phyloP scores from a whole-genome alignment of 2,797 vertebrate species.

The Diglossa cyanea region DNA sequence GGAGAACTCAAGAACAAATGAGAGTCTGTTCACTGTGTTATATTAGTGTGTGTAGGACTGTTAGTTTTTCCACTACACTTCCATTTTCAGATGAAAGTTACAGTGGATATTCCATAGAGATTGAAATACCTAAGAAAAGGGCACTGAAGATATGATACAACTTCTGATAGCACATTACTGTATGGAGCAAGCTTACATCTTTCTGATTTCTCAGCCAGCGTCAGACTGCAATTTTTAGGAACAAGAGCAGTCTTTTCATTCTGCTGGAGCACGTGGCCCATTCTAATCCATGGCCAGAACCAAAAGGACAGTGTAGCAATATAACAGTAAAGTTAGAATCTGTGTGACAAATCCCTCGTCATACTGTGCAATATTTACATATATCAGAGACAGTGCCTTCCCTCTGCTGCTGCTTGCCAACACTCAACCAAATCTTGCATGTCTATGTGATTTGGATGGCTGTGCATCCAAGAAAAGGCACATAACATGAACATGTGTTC shows the following conservation, averaged over 20 bases:
- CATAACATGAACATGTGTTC: not conserved
- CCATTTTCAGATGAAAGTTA: not conserved
- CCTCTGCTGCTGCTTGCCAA: not conserved
- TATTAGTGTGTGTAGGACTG: not conserved
- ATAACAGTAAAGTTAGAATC: not conserved
- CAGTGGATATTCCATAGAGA: not conserved
- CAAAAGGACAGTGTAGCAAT: not conserved
- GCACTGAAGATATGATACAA: not conserved
- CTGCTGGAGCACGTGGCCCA: not conserved
- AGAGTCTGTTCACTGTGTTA: constrained; percentile 10
- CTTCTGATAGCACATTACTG: not conserved
- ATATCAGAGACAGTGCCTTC: not conserved
- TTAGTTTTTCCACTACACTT: not conserved
- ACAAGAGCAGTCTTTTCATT: not conserved
- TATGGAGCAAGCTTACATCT: not conserved
- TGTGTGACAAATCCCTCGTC: not conserved
- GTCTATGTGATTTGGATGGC: not conserved
- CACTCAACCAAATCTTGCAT: not conserved
- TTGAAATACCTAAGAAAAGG: not conserved
- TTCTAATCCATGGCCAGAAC: not conserved
- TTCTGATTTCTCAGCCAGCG: not conserved
- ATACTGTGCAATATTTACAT: not conserved
- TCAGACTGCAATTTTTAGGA: not conserved
- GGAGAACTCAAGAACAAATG: constrained; percentile 37
- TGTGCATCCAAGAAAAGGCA: not conserved